Evolutionary conservation across 2,797 vertebrate genomes (phyloP).

Genomic region (Spinus olivaceus): DNA sequence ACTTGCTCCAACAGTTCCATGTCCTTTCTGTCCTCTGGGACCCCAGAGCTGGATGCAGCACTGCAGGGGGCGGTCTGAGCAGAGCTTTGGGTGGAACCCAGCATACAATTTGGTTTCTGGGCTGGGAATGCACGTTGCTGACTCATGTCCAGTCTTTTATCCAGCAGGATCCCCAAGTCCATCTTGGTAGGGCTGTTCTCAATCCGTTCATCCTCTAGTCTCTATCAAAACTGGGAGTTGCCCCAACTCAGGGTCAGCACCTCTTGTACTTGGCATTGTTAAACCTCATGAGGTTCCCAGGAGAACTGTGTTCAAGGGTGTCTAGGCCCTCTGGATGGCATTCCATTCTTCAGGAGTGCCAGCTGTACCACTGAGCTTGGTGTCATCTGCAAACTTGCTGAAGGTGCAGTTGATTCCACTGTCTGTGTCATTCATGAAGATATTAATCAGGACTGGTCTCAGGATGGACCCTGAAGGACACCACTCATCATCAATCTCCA

Average conservation of each 20-base stretch:
- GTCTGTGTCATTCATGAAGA: background rate
- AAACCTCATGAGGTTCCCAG: background rate
- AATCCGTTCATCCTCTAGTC: background rate
- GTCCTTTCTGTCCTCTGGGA: rapidly evolving
- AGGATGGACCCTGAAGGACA: background rate
- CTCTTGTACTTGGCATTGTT: background rate
- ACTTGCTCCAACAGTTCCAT: background rate
- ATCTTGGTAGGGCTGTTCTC: background rate
- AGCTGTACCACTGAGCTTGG: background rate
- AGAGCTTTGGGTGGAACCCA: background rate
- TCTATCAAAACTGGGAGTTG: too few species aligned
- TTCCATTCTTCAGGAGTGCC: background rate
- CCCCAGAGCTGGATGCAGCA: background rate
- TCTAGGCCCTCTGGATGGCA: background rate
- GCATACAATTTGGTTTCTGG: rapidly evolving
- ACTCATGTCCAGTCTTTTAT: background rate
- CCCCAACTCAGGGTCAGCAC: background rate
- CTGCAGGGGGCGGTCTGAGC: background rate
- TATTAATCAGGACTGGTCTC: background rate
- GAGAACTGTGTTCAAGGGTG: background rate
- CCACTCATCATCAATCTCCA: background rate
- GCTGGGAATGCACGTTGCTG: background rate
- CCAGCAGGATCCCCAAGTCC: background rate
- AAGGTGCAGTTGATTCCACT: background rate
- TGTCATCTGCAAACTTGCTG: background rate